Conservation (phyloP, 2,888 invertebrate genomes). For the Limulus polyphemus region DNA sequence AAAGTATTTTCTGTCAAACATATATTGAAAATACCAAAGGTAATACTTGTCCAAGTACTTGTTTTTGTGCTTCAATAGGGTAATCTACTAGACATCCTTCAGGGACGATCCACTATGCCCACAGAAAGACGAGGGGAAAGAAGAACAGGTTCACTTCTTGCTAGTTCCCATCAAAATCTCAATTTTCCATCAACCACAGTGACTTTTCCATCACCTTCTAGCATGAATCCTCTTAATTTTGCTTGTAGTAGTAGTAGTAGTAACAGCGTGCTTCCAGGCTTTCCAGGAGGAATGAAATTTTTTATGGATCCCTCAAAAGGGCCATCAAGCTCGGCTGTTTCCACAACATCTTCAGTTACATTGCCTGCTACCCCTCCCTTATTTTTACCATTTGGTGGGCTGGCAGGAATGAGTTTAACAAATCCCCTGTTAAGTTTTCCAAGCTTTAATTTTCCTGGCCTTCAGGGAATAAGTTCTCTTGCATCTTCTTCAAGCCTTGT, state of each 20-base stretch:
- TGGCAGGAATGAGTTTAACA: slow-evolving; percentile 58
- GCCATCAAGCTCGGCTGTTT: slow-evolving; percentile 19
- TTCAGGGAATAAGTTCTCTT: slow-evolving; percentile 18
- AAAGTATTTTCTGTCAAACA: too few relatives aligned
- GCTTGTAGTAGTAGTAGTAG: slow-evolving; percentile 1
- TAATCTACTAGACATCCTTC: slow-evolving; percentile 19
- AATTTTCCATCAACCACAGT: slow-evolving; percentile 29
- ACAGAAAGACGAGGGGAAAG: slow-evolving; percentile 21
- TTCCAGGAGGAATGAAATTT: slow-evolving; percentile 32
- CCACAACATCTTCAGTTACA: slow-evolving; percentile 18
- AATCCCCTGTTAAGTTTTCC: slow-evolving; percentile 51
- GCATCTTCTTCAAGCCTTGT: neutral
- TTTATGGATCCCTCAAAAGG: slow-evolving; percentile 25
- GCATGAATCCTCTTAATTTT: slow-evolving; percentile 29
- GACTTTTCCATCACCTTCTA: slow-evolving; percentile 31
- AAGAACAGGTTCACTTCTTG: slow-evolving; percentile 24
- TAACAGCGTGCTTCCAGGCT: slow-evolving; percentile 32
- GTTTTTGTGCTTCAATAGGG: slow-evolving; percentile 6
- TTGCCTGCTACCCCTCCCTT: slow-evolving; percentile 28
- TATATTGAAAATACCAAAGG: too few relatives aligned
- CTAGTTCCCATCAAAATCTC: slow-evolving; percentile 18
- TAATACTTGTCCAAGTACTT: too few relatives aligned
- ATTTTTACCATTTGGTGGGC: slow-evolving; percentile 44
- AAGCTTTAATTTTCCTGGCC: slow-evolving; percentile 26
- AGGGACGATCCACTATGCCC: slow-evolving; percentile 17